A percentile compares a stretch with the other conserved stretches of the same genome.
phyloP scores from a whole-genome alignment of 2,888 invertebrate genomes.

The Amiota communis region DNA sequence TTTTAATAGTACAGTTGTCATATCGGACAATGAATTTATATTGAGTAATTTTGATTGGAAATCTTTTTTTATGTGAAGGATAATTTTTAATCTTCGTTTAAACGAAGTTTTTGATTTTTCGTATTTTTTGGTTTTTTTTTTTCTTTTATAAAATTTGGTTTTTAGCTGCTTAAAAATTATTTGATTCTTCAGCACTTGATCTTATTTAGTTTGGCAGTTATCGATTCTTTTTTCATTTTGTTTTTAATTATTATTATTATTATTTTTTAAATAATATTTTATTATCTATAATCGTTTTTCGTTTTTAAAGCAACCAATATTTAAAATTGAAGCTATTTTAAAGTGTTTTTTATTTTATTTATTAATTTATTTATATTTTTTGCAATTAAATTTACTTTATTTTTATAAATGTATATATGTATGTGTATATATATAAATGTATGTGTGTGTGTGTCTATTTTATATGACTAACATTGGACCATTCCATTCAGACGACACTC shows the following conservation, averaged over 20 bases:
- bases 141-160: conserved; percentile 36
- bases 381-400: conserved; percentile 15
- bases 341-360: too few species aligned
- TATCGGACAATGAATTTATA: too few species aligned
- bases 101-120: too few species aligned
- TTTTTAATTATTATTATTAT: background rate
- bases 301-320: conserved; percentile 1
- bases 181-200: conserved; percentile 53
- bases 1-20: too few species aligned
- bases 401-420: conserved; percentile 37
- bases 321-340: background rate
- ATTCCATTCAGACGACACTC: conserved; percentile 66
- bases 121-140: conserved; percentile 18
- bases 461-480: conserved; percentile 67
- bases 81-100: conserved; percentile 27
- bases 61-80: conserved; percentile 8
- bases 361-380: too few species aligned
- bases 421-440: too few species aligned
- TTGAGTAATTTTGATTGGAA: conserved; percentile 1
- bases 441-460: conserved; percentile 50
- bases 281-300: conserved; percentile 18
- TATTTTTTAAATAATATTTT: conserved; percentile 15
- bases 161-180: conserved; percentile 25
- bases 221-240: background rate
- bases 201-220: conserved; percentile 32